Conservation (phyloP, 2,888 invertebrate species). For the Capitulum mitella region DNA sequence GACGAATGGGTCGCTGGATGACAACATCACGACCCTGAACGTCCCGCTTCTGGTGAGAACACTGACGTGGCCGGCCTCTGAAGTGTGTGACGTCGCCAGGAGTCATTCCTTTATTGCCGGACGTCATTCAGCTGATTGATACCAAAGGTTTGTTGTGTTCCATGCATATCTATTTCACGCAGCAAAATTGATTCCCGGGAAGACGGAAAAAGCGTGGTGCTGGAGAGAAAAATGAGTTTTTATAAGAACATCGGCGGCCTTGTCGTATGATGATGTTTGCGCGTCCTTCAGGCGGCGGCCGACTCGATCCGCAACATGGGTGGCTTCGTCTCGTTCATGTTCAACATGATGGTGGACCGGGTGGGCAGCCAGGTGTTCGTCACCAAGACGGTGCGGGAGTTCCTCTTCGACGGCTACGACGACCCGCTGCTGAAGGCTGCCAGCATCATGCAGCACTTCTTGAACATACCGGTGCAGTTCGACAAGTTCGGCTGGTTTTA, state of each 20-base stretch:
- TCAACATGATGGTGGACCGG: neutral
- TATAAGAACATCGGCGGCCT: too few species aligned
- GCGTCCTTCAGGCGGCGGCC: neutral
- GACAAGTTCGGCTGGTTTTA: slow-evolving; percentile 86
- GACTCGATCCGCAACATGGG: neutral
- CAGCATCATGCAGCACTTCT: neutral
- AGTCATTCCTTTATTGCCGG: too few species aligned
- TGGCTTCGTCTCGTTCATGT: neutral
- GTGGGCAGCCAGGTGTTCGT: slow-evolving; percentile 40
- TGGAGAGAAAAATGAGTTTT: too few species aligned
- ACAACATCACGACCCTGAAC: slow-evolving; percentile 65
- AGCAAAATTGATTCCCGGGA: too few species aligned
- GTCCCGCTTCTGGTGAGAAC: slow-evolving; percentile 65
- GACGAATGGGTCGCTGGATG: slow-evolving; percentile 61
- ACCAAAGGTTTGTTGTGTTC: too few species aligned
- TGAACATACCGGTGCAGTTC: slow-evolving; percentile 52
- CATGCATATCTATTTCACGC: too few species aligned
- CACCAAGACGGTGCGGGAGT: slow-evolving; percentile 57
- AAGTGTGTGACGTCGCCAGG: too few species aligned
- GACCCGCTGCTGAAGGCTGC: slow-evolving; percentile 64
- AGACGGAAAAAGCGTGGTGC: too few species aligned
- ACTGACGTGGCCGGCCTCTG: too few species aligned
- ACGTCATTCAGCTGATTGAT: too few species aligned
- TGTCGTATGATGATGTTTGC: too few species aligned
- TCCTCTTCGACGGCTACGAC: slow-evolving; percentile 71